Evolutionary conservation across 2,797 vertebrate genomes (phyloP).

Genomic region (Cheirogaleus major): DNA sequence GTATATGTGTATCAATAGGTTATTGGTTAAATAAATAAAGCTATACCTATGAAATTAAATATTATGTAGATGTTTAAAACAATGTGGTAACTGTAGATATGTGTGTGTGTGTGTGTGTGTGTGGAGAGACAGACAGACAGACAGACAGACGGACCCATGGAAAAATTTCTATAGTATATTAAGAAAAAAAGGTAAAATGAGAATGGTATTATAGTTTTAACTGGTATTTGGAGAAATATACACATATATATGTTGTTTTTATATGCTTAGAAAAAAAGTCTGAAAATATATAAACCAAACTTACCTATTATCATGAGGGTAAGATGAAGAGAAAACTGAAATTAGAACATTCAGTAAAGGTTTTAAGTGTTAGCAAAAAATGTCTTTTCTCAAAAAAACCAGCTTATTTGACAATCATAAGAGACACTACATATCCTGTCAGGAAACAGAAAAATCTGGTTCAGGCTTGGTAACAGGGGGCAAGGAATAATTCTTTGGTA

Average conservation of each 20-base stretch:
- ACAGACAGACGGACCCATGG: not conserved
- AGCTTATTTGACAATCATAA: not conserved
- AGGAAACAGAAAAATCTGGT: not conserved
- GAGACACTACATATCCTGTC: not conserved
- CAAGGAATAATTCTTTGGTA: not conserved
- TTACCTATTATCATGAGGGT: not conserved
- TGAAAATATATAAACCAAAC: not conserved
- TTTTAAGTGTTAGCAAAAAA: not conserved
- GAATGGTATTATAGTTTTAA: not conserved
- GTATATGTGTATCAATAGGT: not conserved
- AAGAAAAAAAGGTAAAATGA: not conserved
- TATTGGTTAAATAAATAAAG: not conserved
- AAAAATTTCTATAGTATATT: not conserved
- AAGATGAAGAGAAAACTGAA: constrained; percentile 32
- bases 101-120: not conserved
- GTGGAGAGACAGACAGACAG: no score
- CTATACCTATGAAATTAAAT: not conserved
- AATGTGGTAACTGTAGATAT: not conserved
- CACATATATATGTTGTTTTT: not conserved
- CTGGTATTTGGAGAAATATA: not conserved
- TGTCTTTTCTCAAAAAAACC: not conserved
- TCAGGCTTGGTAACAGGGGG: not conserved
- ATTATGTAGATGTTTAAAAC: not conserved
- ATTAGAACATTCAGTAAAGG: not conserved
- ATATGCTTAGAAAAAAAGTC: not conserved